phyloP scores from a whole-genome alignment of 2,113 vertebrate species.

The Carollia perspicillata region DNA sequence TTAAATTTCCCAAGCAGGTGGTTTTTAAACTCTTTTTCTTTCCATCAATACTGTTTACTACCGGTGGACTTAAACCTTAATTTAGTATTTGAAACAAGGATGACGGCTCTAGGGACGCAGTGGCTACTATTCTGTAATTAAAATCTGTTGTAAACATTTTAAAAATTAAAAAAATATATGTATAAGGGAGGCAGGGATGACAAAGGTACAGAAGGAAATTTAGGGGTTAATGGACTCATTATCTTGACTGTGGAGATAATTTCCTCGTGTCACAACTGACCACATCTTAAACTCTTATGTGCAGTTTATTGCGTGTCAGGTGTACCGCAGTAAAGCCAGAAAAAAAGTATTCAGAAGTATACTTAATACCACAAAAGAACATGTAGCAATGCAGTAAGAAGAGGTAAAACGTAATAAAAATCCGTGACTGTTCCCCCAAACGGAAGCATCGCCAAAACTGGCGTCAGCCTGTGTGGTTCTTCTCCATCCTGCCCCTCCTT shows the following conservation, averaged over 20 bases:
- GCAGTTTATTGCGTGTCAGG: neutral
- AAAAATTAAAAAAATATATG: neutral
- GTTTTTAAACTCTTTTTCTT: neutral
- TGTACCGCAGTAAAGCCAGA: neutral
- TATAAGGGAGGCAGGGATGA: neutral
- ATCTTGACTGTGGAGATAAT: neutral
- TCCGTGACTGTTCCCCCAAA: neutral
- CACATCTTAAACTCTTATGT: neutral
- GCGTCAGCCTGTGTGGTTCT: neutral
- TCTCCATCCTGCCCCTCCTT: neutral
- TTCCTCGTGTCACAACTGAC: neutral
- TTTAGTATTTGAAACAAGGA: neutral
- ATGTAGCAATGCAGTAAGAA: neutral
- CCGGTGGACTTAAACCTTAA: neutral
- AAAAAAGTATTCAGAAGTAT: neutral
- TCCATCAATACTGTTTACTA: neutral
- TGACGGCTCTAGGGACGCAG: neutral
- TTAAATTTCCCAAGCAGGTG: neutral
- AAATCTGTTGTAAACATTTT: neutral
- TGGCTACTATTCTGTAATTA: too few relatives aligned
- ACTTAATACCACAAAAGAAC: neutral
- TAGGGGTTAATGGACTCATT: neutral
- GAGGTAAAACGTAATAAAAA: neutral
- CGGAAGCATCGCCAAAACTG: neutral
- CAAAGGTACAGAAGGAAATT: neutral